These are phyloP conservation scores for Dasysyrphus tricinctus DNA, from an alignment of 2,888 invertebrate genomes.

Conservation along the genomic window DNA sequence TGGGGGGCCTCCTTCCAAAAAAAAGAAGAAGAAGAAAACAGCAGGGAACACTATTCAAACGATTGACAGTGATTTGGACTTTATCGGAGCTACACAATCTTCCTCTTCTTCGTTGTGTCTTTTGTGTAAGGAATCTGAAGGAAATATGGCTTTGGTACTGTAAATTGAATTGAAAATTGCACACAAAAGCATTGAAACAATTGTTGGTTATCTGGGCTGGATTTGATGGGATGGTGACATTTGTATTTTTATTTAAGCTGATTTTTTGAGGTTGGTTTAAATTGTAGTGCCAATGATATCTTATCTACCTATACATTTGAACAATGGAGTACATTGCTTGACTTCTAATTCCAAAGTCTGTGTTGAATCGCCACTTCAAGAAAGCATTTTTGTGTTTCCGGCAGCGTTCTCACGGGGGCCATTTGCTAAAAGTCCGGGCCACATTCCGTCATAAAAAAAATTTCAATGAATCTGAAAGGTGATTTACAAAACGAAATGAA, in stretches of 20 bases:
- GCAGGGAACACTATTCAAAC: slow-evolving; percentile 37
- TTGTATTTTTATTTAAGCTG: background rate
- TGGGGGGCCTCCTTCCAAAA: slow-evolving; percentile 18
- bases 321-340: too few species aligned
- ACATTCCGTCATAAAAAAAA: too few species aligned
- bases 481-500: too few species aligned
- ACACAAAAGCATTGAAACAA: slow-evolving; percentile 46
- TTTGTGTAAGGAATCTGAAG: slow-evolving; percentile 58
- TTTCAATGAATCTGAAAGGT: too few species aligned
- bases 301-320: too few species aligned
- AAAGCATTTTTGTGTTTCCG: too few species aligned
- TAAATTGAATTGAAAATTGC: slow-evolving; percentile 66
- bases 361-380: too few species aligned
- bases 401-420: too few species aligned
- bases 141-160: slow-evolving; percentile 54
- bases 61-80: slow-evolving; percentile 71
- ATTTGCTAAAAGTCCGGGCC: too few species aligned
- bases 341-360: too few species aligned
- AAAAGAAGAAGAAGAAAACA: slow-evolving; percentile 5
- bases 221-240: background rate
- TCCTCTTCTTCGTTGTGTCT: slow-evolving; percentile 49
- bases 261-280: too few species aligned
- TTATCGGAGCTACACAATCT: slow-evolving; percentile 64
- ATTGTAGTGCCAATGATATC: too few species aligned
- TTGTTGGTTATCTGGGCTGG: slow-evolving; percentile 20